Base-by-base conservation (phyloP, 2,113 vertebrate species). In the Labeo rohita region DNA sequence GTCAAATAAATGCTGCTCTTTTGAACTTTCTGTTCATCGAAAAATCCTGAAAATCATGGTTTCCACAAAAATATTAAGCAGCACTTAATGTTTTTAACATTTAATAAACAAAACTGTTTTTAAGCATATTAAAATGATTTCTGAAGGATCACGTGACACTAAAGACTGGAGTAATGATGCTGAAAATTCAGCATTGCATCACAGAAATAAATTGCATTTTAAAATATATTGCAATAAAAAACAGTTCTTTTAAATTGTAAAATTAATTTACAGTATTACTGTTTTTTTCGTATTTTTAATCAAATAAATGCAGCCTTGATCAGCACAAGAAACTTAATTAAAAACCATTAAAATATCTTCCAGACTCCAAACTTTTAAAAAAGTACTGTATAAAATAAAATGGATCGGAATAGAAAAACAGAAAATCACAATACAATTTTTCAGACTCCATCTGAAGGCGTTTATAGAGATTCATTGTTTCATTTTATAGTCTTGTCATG, bases 381-480 rank as follows among this genome's bases (percentile, higher is more conserved):
- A 68, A 45, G 36, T 72, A 43, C 36, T 43, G 2, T 21, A 72
- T 72, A 10, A 72, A 72, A 72, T 72, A 21, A 72, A 45, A 43
- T 72, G 8, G 16, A 45, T 21, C 8, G 2, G 18, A 72, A 66
- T 15, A 3, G 4, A 16, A 73, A 45, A 21, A 73, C 9, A 4
- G 0, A 21, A 9, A 18, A n/a, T 73, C 8, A 4, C 16, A n/a
- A 72, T 72, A 45, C 36, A 18, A 43, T 21, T 6, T 45, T 45
- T 73, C 39, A 73, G 70, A 73, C 70, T 73, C 70, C 0, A 0
- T 73, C 39, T 12, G 43, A 45, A 72, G 68, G 0, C 6, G 39
- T n/a, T 73, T n/a, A 47, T 12, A 73, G 43, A 73, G 43, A 73
- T 73, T 73, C 18, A 47, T 73, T n/a, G 43, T 73, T n/a, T 73